Evolutionary conservation across 2,113 vertebrate genomes (phyloP).

Genomic region (Peromyscus polionotus): DNA sequence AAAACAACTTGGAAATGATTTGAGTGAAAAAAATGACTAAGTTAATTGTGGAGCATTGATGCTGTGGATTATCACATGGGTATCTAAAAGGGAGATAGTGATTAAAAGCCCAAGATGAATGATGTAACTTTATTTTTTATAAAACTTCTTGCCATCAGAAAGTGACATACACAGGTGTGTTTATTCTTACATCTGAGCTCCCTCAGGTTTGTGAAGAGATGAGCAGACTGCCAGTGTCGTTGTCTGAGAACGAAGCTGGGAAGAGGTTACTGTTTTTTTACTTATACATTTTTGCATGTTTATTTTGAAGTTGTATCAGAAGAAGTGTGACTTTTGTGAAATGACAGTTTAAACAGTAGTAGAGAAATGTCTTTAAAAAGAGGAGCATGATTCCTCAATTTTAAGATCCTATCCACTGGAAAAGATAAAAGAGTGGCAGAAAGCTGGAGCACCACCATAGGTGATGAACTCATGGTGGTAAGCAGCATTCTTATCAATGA

Average conservation of each 20-base stretch:
- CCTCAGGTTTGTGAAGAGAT: neutral
- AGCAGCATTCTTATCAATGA: neutral
- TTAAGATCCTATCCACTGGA: neutral
- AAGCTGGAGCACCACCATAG: neutral
- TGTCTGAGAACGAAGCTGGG: neutral
- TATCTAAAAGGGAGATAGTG: slow-evolving; percentile 9
- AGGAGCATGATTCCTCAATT: neutral
- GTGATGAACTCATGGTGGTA: neutral
- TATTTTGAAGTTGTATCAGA: neutral
- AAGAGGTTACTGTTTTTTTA: neutral
- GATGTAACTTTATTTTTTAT: neutral
- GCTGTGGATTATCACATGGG: neutral
- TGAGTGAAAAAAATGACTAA: neutral
- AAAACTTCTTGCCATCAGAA: neutral
- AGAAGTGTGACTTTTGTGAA: slow-evolving; percentile 11
- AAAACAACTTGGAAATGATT: neutral
- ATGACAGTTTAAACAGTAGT: neutral
- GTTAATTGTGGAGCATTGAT: neutral
- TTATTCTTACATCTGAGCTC: neutral
- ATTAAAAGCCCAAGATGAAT: neutral
- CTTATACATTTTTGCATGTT: neutral
- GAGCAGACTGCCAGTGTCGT: neutral
- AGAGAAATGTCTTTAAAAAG: neutral
- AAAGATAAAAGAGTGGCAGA: neutral
- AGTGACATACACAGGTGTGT: no score